Evolutionary conservation across 2,888 invertebrate genomes (phyloP), one percentile per base, ranked within the genome.

Genomic region (Drosophila limbata): DNA sequence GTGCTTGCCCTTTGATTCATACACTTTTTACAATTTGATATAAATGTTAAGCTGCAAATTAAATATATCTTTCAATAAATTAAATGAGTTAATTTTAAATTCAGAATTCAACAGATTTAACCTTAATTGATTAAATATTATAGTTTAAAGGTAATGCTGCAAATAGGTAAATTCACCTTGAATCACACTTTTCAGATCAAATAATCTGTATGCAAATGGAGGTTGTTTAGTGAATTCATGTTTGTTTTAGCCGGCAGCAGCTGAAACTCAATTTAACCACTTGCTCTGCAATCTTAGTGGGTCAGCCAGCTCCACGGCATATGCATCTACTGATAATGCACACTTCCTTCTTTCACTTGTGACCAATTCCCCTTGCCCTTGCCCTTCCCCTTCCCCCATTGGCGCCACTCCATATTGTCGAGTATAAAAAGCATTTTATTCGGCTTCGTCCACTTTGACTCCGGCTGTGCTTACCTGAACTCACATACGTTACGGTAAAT

Each of bases 401-500:
- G 4, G n/a, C 37, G 10, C 17, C 9, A 9, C 5, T 25, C 9
- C 40, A 40, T 9, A 17, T 42, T 17, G 39, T n/a, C 10, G 9
- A 21, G 40, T 19, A 39, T 48, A 28, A 39, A 50, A 45, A 21
- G 21, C 42, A 65, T 74, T 62, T 70, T 53, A 51, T 35, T 53
- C 48, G 48, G 21, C 39, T 44, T 44, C 48, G 47, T 60, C 48
- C 62, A 39, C 47, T 44, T 63, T 65, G 59, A 59, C 62, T 66
- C 50, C 28, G 55, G 33, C 42, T 47, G 15, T 65, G 74, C 45
- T 63, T 56, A 71, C 76, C 71, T 79, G 67, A 62, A 67, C 76
- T 68, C 53, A 65, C 64, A 64, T 64, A 64, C 64, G 56, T 68
- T 68, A 75, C 70, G 61, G 59, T 65, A 77, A 77, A 75, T 79